Evolutionary conservation across 2,113 vertebrate species (phyloP).

Genomic region (Cnemophilus loriae): DNA sequence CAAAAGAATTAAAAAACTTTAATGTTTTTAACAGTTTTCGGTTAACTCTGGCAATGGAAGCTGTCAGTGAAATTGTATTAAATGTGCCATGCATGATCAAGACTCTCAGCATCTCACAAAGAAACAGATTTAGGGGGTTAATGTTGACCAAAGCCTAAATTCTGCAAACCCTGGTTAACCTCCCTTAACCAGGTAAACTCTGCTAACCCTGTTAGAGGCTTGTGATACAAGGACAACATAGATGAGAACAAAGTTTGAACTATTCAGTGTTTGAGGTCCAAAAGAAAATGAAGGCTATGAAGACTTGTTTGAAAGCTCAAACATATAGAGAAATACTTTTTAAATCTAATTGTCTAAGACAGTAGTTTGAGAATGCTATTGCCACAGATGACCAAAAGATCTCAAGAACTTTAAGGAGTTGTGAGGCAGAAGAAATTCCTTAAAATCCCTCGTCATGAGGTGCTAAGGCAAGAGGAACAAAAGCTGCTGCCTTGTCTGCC

Average conservation of each 20-base stretch:
- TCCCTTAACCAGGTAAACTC: not conserved
- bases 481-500: not conserved
- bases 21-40: not conserved
- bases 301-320: not conserved
- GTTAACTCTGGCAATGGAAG: not conserved
- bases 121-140: not conserved
- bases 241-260: not conserved
- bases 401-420: not conserved
- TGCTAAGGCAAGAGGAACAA: not conserved
- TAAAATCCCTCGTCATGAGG: not conserved
- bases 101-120: not conserved
- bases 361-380: not conserved
- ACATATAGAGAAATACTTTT: not conserved
- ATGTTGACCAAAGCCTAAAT: not conserved
- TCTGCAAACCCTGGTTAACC: not conserved
- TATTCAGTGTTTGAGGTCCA: not conserved
- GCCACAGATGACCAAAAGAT: not conserved
- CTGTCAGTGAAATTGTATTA: not conserved
- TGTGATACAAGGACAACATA: not conserved
- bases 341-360: not conserved
- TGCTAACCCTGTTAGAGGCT: not conserved
- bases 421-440: not conserved
- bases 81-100: not conserved
- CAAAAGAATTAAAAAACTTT: not conserved
- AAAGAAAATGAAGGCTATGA: not conserved